phyloP scores from a whole-genome alignment of 2,888 invertebrate species.

The Aphidius colemani region DNA sequence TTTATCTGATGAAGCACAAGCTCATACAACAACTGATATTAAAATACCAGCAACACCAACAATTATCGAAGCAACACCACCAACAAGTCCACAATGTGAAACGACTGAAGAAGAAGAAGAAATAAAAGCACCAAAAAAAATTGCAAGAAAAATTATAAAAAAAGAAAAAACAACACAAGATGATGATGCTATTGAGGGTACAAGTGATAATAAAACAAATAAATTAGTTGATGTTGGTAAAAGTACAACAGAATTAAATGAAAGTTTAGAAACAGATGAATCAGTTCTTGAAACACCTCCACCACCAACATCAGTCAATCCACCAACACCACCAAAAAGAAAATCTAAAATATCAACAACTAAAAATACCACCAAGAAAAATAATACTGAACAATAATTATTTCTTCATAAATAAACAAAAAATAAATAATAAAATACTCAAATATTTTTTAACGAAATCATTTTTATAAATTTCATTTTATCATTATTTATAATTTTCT shows the following conservation, averaged over 20 bases:
- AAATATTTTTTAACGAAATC: no score
- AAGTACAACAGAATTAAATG: constrained; percentile 53
- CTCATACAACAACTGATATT: constrained; percentile 42
- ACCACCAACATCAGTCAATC: constrained; percentile 45
- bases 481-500: constrained; percentile 6
- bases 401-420: no score
- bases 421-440: no score
- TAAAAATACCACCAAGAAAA: constrained; percentile 38
- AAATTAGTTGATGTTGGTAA: constrained; percentile 54
- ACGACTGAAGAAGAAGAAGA: constrained; percentile 23
- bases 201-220: constrained; percentile 35
- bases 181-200: constrained; percentile 40
- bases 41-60: constrained; percentile 47
- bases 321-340: constrained; percentile 61
- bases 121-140: constrained; percentile 31
- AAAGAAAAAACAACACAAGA: constrained; percentile 43
- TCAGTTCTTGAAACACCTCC: constrained; percentile 63
- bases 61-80: constrained; percentile 48
- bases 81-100: constrained; percentile 45
- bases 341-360: constrained; percentile 44
- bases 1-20: neutral
- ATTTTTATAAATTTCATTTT: no score
- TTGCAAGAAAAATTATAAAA: constrained; percentile 39
- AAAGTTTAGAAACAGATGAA: constrained; percentile 58
- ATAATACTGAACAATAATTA: constrained; percentile 42